phyloP scores from a whole-genome alignment of 2,888 invertebrate species.

The Protodeltote pygarga region DNA sequence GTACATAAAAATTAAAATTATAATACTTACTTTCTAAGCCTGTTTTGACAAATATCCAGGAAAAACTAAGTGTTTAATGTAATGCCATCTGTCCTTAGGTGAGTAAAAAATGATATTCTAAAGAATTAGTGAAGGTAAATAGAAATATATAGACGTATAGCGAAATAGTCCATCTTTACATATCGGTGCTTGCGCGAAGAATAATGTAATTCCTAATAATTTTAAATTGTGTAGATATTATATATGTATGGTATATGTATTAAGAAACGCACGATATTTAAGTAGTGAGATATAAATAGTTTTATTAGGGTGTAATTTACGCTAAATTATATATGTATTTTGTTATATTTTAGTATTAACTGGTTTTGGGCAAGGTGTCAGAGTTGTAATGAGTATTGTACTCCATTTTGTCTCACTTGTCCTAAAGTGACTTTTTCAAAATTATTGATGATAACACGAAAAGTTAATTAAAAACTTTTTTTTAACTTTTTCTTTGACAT shows the following conservation, averaged over 20 bases:
- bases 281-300: constrained; percentile 58
- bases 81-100: constrained; percentile 76
- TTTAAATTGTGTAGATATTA: constrained; percentile 61
- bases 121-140: constrained; percentile 62
- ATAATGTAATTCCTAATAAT: constrained; percentile 73
- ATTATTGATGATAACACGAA: too few species aligned
- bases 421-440: too few species aligned
- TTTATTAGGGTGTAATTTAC: constrained; percentile 38
- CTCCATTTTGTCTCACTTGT: too few species aligned
- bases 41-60: constrained; percentile 50
- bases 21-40: neutral
- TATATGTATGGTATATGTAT: constrained; percentile 48
- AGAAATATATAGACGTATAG: constrained; percentile 62
- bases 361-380: constrained; percentile 11
- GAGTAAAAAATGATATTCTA: constrained; percentile 77
- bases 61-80: constrained; percentile 52
- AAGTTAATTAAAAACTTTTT: too few species aligned
- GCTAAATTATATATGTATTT: constrained; percentile 27
- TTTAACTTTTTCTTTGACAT: too few species aligned
- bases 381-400: too few species aligned
- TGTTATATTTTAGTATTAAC: constrained; percentile 31
- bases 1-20: too few species aligned
- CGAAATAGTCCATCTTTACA: constrained; percentile 80
- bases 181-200: constrained; percentile 84
- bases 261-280: constrained; percentile 61